phyloP scores from a whole-genome alignment of 2,113 vertebrate genomes.

The Poicephalus meyeri region DNA sequence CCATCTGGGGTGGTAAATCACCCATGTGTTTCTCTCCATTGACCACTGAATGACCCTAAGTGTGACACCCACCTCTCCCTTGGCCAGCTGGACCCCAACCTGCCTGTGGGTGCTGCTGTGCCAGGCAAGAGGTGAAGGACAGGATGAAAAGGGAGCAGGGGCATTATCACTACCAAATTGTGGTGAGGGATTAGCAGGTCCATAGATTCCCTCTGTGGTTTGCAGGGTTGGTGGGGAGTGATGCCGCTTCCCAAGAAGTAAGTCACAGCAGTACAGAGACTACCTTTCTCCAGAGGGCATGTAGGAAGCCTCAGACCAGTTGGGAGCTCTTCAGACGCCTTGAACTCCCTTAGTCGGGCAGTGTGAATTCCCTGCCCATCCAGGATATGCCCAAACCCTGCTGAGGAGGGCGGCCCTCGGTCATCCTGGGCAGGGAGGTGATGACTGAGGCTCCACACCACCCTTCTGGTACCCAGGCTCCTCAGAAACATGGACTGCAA shows the following conservation, averaged over 20 bases:
- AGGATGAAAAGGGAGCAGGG: neutral
- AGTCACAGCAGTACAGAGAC: neutral
- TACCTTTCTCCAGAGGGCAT: neutral
- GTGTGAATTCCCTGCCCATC: neutral
- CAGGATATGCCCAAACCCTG: neutral
- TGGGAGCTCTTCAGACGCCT: neutral
- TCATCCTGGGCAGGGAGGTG: neutral
- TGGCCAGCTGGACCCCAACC: neutral
- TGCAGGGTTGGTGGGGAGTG: neutral
- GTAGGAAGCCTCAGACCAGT: neutral
- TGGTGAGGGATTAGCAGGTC: neutral
- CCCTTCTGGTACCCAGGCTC: neutral
- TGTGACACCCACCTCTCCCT: neutral
- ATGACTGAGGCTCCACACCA: neutral
- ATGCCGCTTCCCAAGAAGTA: accelerated
- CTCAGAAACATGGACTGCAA: neutral
- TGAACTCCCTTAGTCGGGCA: neutral
- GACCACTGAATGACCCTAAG: neutral
- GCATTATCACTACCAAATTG: neutral
- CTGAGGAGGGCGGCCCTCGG: neutral
- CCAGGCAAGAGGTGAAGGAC: accelerated
- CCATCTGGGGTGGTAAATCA: neutral
- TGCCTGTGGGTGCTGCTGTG: neutral
- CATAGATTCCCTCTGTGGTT: neutral
- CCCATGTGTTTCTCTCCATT: neutral